Evolutionary conservation across 2,797 vertebrate species (phyloP).

Genomic region (Hypotaenidia okinawae): DNA sequence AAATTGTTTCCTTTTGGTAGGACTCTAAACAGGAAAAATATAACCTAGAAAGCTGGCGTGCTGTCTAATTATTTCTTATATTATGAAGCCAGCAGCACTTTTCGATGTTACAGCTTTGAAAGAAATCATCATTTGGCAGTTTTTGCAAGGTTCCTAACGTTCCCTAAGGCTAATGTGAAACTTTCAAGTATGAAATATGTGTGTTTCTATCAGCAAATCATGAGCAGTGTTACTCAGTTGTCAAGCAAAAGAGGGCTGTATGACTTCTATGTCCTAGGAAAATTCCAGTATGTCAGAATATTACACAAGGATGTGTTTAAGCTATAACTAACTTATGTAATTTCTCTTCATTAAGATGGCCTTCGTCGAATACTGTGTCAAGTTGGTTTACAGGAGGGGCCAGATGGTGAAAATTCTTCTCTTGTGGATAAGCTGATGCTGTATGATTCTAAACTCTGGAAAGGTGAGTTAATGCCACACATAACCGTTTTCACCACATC

Average conservation of each 20-base stretch:
- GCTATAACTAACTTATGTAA: not conserved
- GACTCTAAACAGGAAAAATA: not conserved
- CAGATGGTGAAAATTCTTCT: conserved; percentile 89
- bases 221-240: not conserved
- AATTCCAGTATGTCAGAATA: not conserved
- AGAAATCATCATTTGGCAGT: not conserved
- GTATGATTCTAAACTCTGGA: conserved; percentile 96
- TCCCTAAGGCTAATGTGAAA: not conserved
- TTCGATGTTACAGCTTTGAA: not conserved
- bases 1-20: not conserved
- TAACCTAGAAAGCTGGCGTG: not conserved
- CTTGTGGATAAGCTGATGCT: conserved; percentile 94
- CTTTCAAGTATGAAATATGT: not conserved
- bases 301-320: not conserved
- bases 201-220: not conserved
- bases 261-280: not conserved
- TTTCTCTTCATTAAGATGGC: conserved; percentile 82
- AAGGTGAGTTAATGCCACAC: conserved; percentile 80
- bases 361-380: conserved; percentile 93
- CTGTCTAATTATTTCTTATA: not conserved
- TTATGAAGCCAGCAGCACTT: not conserved
- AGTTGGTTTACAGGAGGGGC: conserved; percentile 89
- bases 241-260: not conserved
- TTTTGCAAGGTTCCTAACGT: not conserved
- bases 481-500: not conserved